Base-by-base conservation (phyloP, 1,140 invertebrate species). In the Sitophilus oryzae region DNA sequence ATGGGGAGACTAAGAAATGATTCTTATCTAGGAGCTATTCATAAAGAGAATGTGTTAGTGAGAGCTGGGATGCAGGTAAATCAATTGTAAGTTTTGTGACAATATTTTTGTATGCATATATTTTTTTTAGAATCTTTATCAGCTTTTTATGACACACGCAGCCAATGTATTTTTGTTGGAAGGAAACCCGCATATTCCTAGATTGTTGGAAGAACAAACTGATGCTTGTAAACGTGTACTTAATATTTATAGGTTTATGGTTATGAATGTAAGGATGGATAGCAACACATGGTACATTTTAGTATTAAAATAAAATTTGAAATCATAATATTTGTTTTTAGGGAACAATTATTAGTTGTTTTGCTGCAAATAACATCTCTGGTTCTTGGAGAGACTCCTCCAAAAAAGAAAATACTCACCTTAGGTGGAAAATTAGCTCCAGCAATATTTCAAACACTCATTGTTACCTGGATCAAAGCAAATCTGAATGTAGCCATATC, bases 391-490 rank as follows among this genome's bases (percentile, higher is more conserved):
- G 85, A 88, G 70, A 79, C 76, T 36, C 84, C 87, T 14, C 84
- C 85, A 1, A 82, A 82, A 56, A 82, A 82, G 56, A 86, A 86
- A 73, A 80, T 86, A 59, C 83, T 87, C 61, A 84, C 82, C 30
- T 77, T 96, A 44, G 91, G 90, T 61, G 83, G 84, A 21, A 81
- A 86, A 64, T 75, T 98, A 40, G 93, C 93, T 16, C 89, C 91
- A 21, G 91, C 93, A 1, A 86, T 98, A 59, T 96, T 92, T 66
- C 84, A 98, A 80, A 98, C 95, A 1, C 71, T 98, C 11, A 96
- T 98, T 59, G 94, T 98, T 35, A 96, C 93, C 0, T 98, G 94
- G 93, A 97, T 98, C 58, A 94, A 96, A 69, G 94, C 94, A 0
- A 96, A 97, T 74, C 78, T 97, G 52, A 96, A 96, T 74, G 93